These are phyloP conservation scores for Lycophotia porphyrea DNA, from an alignment of 2,888 invertebrate genomes.

Conservation along the genomic window DNA sequence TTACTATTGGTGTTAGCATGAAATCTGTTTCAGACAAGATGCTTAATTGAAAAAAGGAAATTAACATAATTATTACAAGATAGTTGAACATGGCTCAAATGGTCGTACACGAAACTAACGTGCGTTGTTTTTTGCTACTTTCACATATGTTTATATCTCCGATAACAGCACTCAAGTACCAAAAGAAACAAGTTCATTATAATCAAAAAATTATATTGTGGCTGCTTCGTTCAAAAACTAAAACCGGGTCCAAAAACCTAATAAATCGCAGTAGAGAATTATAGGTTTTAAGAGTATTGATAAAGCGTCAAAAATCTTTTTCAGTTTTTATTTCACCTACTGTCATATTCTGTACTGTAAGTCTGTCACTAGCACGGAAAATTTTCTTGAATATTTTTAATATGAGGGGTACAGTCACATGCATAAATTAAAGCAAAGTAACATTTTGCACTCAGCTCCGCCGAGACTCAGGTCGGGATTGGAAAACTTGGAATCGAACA, in stretches of 20 bases:
- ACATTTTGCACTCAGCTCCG: constrained; percentile 49
- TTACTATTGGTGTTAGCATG: background rate
- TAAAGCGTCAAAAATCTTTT: background rate
- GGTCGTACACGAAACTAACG: background rate
- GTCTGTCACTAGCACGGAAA: constrained; percentile 47
- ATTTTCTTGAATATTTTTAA: constrained; percentile 72
- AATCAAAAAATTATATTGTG: background rate
- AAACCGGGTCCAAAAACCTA: background rate
- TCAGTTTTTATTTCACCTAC: constrained; percentile 14
- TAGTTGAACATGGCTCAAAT: background rate
- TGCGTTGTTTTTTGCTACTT: background rate
- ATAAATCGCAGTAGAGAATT: background rate
- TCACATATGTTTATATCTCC: background rate
- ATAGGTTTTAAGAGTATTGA: background rate
- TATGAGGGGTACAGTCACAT: constrained; percentile 68
- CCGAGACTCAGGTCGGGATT: constrained; percentile 38
- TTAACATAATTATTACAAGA: background rate
- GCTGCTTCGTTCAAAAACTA: background rate
- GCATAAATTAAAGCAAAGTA: constrained; percentile 69
- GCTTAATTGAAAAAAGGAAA: background rate
- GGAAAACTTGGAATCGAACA: constrained; percentile 46
- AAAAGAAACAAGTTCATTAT: background rate
- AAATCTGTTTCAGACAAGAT: background rate
- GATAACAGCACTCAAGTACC: background rate
- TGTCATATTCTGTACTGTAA: constrained; percentile 8